Conservation (phyloP, 2,113 vertebrate species). For the Naja naja region DNA sequence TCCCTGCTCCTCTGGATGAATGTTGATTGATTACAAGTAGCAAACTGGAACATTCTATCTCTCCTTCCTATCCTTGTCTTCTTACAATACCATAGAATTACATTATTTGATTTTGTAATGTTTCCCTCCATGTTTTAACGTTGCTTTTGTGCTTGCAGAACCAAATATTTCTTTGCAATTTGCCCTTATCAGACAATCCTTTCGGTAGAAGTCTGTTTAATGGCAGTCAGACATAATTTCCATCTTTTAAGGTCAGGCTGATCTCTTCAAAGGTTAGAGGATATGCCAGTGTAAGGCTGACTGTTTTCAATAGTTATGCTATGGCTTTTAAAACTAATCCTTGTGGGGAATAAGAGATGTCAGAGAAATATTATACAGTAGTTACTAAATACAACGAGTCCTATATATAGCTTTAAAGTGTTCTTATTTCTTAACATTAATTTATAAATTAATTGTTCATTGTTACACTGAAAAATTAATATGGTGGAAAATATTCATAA, state of each 20-base stretch:
- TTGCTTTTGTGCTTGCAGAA: constrained; percentile 41
- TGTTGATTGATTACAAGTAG: neutral
- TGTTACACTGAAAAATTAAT: neutral
- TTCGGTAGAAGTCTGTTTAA: constrained; percentile 48
- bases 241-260: constrained; percentile 55
- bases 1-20: neutral
- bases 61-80: neutral
- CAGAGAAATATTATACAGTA: constrained; percentile 31
- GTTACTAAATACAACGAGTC: constrained; percentile 29
- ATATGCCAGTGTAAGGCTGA: constrained; percentile 34
- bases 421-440: neutral
- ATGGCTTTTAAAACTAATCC: constrained; percentile 48
- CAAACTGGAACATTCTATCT: neutral
- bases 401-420: constrained; percentile 16
- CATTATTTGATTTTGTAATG: constrained; percentile 7
- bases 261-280: constrained; percentile 64
- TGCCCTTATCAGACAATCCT: constrained; percentile 41
- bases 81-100: neutral
- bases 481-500: neutral
- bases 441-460: neutral
- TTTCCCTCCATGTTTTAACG: constrained; percentile 22
- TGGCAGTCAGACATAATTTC: constrained; percentile 51
- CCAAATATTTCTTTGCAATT: constrained; percentile 26
- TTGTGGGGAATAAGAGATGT: constrained; percentile 31
- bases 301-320: constrained; percentile 43